phyloP scores from a whole-genome alignment of 2,113 vertebrate genomes.

The Prochilodus magdalenae region DNA sequence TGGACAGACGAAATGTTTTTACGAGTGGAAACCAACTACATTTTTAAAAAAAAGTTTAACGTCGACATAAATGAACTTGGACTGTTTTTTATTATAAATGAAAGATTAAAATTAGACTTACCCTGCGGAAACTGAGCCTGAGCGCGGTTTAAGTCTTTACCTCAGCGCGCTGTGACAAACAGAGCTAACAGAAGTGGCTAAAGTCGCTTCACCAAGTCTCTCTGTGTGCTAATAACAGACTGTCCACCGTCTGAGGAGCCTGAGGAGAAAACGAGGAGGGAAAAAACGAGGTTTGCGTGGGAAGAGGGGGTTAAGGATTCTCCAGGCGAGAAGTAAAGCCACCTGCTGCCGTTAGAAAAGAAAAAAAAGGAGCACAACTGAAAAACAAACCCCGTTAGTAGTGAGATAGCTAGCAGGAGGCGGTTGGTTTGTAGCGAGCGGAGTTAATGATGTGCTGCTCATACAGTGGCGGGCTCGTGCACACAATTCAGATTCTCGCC shows the following conservation, averaged over 20 bases:
- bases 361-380: neutral
- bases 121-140: neutral
- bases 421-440: slow-evolving; percentile 5
- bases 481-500: neutral
- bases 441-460: neutral
- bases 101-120: neutral
- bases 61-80: neutral
- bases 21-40: too few species aligned
- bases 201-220: neutral
- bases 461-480: neutral
- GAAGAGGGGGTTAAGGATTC: slow-evolving; percentile 69
- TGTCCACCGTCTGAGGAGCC: neutral
- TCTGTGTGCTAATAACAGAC: neutral
- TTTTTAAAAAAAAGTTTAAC: neutral
- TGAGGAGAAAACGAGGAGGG: neutral
- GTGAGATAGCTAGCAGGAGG: slow-evolving; percentile 23
- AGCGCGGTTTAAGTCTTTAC: neutral
- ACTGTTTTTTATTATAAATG: neutral
- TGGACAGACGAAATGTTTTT: too few species aligned
- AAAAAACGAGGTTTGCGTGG: slow-evolving; percentile 58
- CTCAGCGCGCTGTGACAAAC: neutral
- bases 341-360: slow-evolving; percentile 54
- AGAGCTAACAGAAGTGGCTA: neutral
- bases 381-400: slow-evolving; percentile 37
- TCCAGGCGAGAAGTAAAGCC: slow-evolving; percentile 56